phyloP scores from a whole-genome alignment of 2,113 vertebrate species.

The Forbesichthys agassizii region DNA sequence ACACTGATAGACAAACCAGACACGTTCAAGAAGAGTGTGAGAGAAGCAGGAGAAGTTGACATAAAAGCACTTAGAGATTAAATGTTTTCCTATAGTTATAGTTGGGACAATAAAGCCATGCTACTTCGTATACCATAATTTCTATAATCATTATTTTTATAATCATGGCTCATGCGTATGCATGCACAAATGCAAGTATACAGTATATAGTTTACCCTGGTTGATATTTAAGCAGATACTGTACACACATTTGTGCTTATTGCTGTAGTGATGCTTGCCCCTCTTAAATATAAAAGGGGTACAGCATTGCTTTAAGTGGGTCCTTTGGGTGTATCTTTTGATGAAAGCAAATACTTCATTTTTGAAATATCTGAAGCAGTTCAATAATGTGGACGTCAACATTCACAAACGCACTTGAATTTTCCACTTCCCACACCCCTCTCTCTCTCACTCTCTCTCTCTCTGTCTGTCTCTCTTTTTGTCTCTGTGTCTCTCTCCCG shows the following conservation, averaged over 20 bases:
- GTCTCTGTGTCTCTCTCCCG: neutral
- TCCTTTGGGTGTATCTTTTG: neutral
- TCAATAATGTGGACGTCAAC: conserved; percentile 59
- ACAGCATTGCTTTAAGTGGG: too few species aligned
- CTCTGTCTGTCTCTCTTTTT: conserved; percentile 3
- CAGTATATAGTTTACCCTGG: neutral
- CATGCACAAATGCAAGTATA: neutral
- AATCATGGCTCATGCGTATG: neutral
- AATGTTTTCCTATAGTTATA: neutral
- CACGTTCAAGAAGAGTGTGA: conserved; percentile 23
- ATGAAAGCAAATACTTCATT: neutral
- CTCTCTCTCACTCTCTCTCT: conserved; percentile 18
- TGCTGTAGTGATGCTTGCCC: too few species aligned
- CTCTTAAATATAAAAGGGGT: too few species aligned
- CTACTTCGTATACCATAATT: conserved; percentile 8
- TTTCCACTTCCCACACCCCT: conserved; percentile 58
- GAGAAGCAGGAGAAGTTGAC: neutral
- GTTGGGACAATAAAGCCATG: conserved; percentile 8
- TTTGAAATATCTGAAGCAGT: conserved; percentile 56
- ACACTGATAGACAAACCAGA: conserved; percentile 69
- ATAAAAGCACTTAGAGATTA: neutral
- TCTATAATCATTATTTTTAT: neutral
- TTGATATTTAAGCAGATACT: neutral
- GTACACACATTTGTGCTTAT: too few species aligned
- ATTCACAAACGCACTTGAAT: conserved; percentile 54